Evolutionary conservation across 2,113 vertebrate species (phyloP), one percentile per base, ranked within the genome.

Genomic region (Entosphenus tridentatus): DNA sequence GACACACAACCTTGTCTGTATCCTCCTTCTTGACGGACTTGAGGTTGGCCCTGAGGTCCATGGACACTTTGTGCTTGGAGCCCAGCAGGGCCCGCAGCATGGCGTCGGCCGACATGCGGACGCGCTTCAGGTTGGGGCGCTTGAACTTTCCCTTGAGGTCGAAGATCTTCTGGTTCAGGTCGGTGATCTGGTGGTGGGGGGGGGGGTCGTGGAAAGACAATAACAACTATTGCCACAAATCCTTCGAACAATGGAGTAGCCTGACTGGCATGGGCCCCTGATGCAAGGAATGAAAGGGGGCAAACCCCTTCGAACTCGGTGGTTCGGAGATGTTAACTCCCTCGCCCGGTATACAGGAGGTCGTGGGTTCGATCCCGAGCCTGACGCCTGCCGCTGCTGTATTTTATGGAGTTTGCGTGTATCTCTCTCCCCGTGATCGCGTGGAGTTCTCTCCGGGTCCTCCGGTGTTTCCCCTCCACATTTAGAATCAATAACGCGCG

Each of bases 11-110:
- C 87, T 95, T 95, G 77, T 95, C 89, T 0, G 86, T 85, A 78
- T 95, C 90, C 71, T 95, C 90, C 77, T 95, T 95, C 81, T 93
- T 95, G 74, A 95, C 90, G 16, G 89, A 95, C 74, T 95, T 95
- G 65, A 95, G 82, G 77, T 95, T 95, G 75, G 90, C 90, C 69
- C 90, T 74, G 13, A 95, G 81, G 58, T 95, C 89, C 89, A 95
- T 93, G 71, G 89, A 95, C 16, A 95, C 89, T 73, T 93, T 95
- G 78, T 95, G 90, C 75, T 95, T 95, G 72, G 90, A 95, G 71
- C 90, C 90, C 79, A 95, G 81, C 73, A 95, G 79, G 3, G 89
- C 89, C 70, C 89, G 81, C 56, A 95, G 85, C 83, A 95, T 95
- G 76, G 90, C 89, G 0, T 95, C 90, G 0, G 90, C 90, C 0